Base-by-base conservation (phyloP, 2,888 invertebrate species). In the Xiphydria camelus region DNA sequence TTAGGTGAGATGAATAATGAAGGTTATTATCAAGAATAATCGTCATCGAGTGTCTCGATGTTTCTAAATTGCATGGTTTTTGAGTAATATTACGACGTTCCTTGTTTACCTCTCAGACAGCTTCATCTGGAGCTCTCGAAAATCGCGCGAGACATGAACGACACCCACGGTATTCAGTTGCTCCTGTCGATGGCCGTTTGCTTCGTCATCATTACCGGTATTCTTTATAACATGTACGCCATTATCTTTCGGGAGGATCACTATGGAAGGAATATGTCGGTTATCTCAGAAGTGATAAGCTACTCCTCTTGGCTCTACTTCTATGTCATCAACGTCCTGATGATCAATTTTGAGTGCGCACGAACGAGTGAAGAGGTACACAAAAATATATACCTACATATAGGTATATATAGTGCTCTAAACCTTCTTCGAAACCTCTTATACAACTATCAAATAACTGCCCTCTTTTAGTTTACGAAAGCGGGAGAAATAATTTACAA, bases 121-220 rank as follows among this genome's bases (percentile, higher is more conserved):
- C 29, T 4, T 31, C 43, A 38, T 12, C 12, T 44, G 4, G 43
- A 44, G 6, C 31, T 44, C 9, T 17, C 38, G 1, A 29, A 21
- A 17, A 5, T 44, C n/a, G n/a, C 38, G 14, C 21, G 7, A 31
- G 22, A 4, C n/a, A 21, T 44, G n/a, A 38, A 19, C 22, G n/a
- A 10, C 9, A 20, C 19, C 4, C 23, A 29, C 21, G 43, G 43
- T 9, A 2, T 44, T 6, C 43, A 32, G 23, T 23, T 22, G 10
- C 7, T 44, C 7, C 19, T 44, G n/a, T 44, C 43, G 1, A 21
- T 44, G 31, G 29, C 21, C 3, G 15, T 44, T 17, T 20, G 31
- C 5, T 38, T 38, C 14, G 21, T 44, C 3, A 36, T 38, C 31
- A 44, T 38, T 15, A 44, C 38, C 3, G 36, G 43, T 17, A 21